Conservation (phyloP, 2,797 vertebrate species). For the Halcyon leucocephala region DNA sequence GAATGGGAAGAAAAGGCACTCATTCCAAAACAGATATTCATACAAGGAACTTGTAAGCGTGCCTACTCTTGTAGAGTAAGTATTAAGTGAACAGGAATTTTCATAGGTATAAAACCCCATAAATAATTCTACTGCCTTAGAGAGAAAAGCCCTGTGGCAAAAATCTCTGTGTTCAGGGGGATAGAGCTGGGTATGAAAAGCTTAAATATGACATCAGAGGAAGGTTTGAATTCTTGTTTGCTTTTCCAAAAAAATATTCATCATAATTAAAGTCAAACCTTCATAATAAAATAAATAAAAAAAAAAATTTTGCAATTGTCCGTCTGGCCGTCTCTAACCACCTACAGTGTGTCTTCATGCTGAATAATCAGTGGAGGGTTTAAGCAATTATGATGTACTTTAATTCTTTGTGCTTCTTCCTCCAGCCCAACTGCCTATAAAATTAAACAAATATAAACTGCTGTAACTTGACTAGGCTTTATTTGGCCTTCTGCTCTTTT, state of each 20-base stretch:
- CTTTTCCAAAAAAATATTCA: not conserved
- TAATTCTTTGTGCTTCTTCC: not conserved
- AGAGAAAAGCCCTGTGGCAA: not conserved
- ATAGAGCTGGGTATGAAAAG: not conserved
- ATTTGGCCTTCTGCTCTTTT: not conserved
- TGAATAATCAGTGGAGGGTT: not conserved
- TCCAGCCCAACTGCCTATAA: not conserved
- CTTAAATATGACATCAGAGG: not conserved
- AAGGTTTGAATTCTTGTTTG: not conserved
- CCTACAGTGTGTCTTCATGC: not conserved
- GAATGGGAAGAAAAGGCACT: not conserved
- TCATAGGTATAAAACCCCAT: not conserved
- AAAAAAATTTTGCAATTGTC: not conserved
- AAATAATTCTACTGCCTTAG: not conserved
- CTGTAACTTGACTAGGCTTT: not conserved
- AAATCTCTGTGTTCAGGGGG: not conserved
- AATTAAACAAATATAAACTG: not conserved
- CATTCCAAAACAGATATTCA: not conserved
- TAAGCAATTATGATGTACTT: not conserved
- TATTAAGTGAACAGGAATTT: not conserved
- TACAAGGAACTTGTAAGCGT: not conserved
- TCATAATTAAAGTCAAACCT: too few relatives aligned
- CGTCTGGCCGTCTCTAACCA: not conserved
- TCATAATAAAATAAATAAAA: too few relatives aligned
- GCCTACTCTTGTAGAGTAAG: not conserved